Percentiles rank a stretch among this genome's conserved stretches.
phyloP scores from a whole-genome alignment of 2,797 vertebrate genomes.

The Sebastes trivittatus region DNA sequence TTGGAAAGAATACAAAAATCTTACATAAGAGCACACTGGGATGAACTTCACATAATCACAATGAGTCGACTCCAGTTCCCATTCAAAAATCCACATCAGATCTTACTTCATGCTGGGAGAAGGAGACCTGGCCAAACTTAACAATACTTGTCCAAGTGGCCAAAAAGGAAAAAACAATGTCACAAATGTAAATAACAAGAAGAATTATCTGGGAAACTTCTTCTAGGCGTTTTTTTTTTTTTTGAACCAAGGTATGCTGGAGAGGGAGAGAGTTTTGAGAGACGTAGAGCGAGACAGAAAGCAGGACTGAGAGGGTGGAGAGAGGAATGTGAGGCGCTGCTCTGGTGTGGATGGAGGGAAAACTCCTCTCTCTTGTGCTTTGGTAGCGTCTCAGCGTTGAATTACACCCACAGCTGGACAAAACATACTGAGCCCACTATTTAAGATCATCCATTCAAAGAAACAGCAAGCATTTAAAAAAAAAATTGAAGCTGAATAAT shows the following conservation, averaged over 20 bases:
- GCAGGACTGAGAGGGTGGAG: constrained; percentile 35
- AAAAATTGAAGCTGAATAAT: background rate
- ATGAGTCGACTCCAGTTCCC: constrained; percentile 41
- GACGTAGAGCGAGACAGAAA: constrained; percentile 33
- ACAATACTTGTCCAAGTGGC: constrained; percentile 45
- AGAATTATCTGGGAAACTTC: constrained; percentile 19
- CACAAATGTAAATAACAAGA: constrained; percentile 57
- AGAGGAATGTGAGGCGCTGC: constrained; percentile 55
- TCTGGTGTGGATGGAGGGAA: constrained; percentile 28
- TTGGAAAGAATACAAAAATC: background rate
- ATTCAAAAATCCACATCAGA: constrained; percentile 44
- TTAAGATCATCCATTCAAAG: constrained; percentile 18
- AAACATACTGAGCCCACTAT: constrained; percentile 43
- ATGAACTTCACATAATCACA: background rate
- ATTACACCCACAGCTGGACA: constrained; percentile 73
- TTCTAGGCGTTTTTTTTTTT: background rate
- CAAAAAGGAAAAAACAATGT: constrained; percentile 12
- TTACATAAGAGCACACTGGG: background rate
- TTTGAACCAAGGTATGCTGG: constrained; percentile 3
- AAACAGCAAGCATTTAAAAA: background rate
- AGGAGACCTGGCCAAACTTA: constrained; percentile 45
- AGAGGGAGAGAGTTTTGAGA: background rate
- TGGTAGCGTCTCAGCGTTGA: constrained; percentile 48
- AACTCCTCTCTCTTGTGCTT: constrained; percentile 32
- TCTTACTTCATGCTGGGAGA: constrained; percentile 41